Base-by-base conservation (phyloP, 2,888 invertebrate genomes). In the Allolobophora icterica region DNA sequence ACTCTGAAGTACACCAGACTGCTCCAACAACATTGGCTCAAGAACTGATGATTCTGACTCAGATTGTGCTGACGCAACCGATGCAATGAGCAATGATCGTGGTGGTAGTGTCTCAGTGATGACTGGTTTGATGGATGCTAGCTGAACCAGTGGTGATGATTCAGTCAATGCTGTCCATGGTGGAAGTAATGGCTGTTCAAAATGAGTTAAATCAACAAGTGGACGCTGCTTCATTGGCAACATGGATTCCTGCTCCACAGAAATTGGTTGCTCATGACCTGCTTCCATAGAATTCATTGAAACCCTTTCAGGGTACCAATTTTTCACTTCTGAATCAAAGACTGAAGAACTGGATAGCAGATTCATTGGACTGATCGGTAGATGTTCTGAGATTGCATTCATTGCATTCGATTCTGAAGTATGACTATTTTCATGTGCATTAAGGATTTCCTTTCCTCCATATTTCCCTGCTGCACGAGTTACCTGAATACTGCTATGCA, bases 321-420 rank as follows among this genome's bases (percentile, higher is more conserved):
- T 71, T n/a, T n/a, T 71, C 11, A 71, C n/a, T 71, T 71, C 71
- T 8, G 71, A 71, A n/a, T 71, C 71, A 71, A 71, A 71, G 30
- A 8, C 71, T 71, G 71, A 71, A 71, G 71, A 71, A 71, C 71
- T 71, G 71, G 71, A n/a, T n/a, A n/a, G 71, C 71, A 71, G 71
- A 8, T 71, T 71, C 30, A n/a, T n/a, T 71, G 71, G 71, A 71
- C 71, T 71, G 71, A 71, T 71, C n/a, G n/a, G 71, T 71, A n/a
- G 1, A 71, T 71, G 71, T 71, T 24, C 52, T 52, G 52, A 24
- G 24, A 3, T 52, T 24, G 30, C 71, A 71, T 71, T 71, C 71
- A 71, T 71, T 71, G 30, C 71, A 71, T 71, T n/a, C 3, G n/a
- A 30, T 71, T 71, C 71, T n/a, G 71, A 6, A 71, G 11, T 71